phyloP scores from a whole-genome alignment of 2,797 vertebrate genomes.

The Enteromius unitaeniatus region DNA sequence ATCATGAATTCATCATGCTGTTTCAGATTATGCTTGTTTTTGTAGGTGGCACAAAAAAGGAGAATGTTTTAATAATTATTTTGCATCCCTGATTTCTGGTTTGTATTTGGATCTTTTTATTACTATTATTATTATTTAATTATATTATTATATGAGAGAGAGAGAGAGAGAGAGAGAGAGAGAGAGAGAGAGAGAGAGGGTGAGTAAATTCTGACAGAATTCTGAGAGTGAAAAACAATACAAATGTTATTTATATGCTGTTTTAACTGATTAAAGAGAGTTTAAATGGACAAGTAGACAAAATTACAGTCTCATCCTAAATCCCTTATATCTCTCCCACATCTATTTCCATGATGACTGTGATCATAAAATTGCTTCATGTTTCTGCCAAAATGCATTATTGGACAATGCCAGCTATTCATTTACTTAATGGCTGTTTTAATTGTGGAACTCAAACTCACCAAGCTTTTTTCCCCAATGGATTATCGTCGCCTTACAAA shows the following conservation, averaged over 20 bases:
- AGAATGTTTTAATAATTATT: neutral
- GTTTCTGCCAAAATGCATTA: slow-evolving; percentile 30
- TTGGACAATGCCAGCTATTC: slow-evolving; percentile 16
- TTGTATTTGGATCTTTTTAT: too few species aligned
- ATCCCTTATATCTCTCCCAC: neutral
- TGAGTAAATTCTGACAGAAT: neutral
- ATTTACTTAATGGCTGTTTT: slow-evolving; percentile 36
- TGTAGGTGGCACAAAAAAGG: neutral
- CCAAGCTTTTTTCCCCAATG: slow-evolving; percentile 2
- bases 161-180: neutral
- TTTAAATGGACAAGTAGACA: slow-evolving; percentile 3
- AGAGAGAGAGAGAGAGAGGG: neutral
- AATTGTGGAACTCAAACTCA: neutral
- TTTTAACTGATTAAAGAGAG: slow-evolving; percentile 6
- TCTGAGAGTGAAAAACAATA: neutral
- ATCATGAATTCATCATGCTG: neutral
- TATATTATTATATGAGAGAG: too few species aligned
- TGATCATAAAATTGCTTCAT: slow-evolving; percentile 28
- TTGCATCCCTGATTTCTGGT: neutral
- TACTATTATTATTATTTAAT: too few species aligned
- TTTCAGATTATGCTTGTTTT: neutral
- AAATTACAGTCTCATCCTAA: slow-evolving; percentile 16
- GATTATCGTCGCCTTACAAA: slow-evolving; percentile 15
- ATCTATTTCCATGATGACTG: slow-evolving; percentile 14
- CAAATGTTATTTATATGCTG: neutral